Evolutionary conservation across 2,113 vertebrate species (phyloP), one percentile per base, ranked within the genome.

Genomic region (Gorsachius goisagi): DNA sequence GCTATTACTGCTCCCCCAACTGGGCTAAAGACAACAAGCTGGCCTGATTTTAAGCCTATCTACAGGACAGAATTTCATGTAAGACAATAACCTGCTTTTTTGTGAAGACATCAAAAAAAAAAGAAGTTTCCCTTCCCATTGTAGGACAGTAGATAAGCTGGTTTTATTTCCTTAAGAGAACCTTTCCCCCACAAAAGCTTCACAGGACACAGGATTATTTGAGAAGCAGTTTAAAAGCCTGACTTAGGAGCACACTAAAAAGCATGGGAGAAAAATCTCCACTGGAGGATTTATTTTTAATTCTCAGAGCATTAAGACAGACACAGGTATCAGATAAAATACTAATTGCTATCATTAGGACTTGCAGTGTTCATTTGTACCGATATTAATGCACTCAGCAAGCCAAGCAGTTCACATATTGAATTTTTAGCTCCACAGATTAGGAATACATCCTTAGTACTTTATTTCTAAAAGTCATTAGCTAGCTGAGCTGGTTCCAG

Each of bases 381-480:
- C 0, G 0, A 85, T 76, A 89, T 82, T 85, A 89, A 93, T 58
- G 77, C 50, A 92, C 81, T 91, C 58, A 12, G 94, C 90, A 85
- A 90, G 66, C 62, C 85, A 75, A 85, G 92, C 73, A 87, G 92
- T 90, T 96, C 90, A 74, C 45, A 71, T 59, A 83, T 68, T 59
- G 86, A 89, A 90, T 89, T 88, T 90, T 88, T 88, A 93, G 82
- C 93, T 86, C 44, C 60, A 32, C 60, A 67, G 63, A 92, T 93
- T 88, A 95, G 79, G 64, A 93, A 86, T 15, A 88, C 37, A 71
- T 95, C 85, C 79, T 92, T 14, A 64, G 68, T 66, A 63, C 64
- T 94, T 76, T 44, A 81, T 77, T 95, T 90, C 90, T 84, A 73
- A 92, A 95, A 89, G 92, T 73, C 85, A 96, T 96, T 92, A 96